Evolutionary conservation across 2,888 invertebrate species (phyloP).

Genomic region (Rhingia rostrata): DNA sequence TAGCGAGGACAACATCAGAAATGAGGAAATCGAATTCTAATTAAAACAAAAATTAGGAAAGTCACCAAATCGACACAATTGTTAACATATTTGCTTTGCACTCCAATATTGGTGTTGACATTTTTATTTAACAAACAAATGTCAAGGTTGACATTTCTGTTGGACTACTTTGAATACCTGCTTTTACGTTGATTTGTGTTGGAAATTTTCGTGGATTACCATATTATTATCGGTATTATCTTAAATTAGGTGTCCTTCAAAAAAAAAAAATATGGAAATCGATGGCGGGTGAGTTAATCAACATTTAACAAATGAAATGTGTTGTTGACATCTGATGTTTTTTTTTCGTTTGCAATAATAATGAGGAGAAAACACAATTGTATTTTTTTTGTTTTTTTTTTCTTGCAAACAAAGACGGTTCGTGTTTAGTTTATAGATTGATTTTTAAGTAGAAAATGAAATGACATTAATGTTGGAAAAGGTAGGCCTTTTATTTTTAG

Average conservation of each 20-base stretch:
- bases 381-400: background rate
- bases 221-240: conserved; percentile 37
- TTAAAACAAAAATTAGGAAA: conserved; percentile 5
- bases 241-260: conserved; percentile 25
- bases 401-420: too few species aligned
- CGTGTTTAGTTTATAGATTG: background rate
- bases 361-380: background rate
- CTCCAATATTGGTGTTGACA: background rate
- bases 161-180: conserved; percentile 1
- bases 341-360: background rate
- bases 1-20: background rate
- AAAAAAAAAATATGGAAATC: conserved; percentile 18
- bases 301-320: conserved; percentile 9
- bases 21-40: background rate
- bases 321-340: conserved; percentile 4
- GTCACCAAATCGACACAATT: conserved; percentile 29
- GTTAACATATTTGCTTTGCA: conserved; percentile 7
- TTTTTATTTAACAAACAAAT: conserved; percentile 7
- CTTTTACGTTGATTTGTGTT: conserved; percentile 10
- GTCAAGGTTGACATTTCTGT: conserved; percentile 45
- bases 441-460: too few species aligned
- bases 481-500: too few species aligned
- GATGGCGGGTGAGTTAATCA: conserved; percentile 10
- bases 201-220: conserved; percentile 17
- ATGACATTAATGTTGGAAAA: too few species aligned